Base-by-base conservation (phyloP, 1,140 invertebrate species). In the Eriocheir sinensis region DNA sequence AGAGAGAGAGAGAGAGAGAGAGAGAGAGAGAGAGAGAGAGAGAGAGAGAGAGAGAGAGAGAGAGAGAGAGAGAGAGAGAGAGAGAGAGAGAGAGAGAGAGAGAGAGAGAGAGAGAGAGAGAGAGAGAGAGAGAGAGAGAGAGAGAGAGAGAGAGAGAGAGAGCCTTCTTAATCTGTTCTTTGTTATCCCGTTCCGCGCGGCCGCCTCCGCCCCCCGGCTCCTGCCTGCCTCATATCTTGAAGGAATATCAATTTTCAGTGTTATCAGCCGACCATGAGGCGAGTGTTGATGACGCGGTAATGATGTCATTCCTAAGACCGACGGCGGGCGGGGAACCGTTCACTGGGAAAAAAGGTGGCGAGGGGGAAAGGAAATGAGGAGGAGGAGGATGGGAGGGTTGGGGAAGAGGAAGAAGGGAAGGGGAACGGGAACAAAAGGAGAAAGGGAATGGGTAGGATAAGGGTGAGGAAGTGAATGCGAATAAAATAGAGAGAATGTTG, bases 11-110 rank as follows among this genome's bases (percentile, higher is more conserved):
- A 48, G 41, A 48, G 88, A 48, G 41, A 48, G 44, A 48, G 38
- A 40, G 38, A 40, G 8, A 40, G 32, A 40, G 85, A 17, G 38
- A 12, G 38, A 38, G 12, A 88, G 38, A 12, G 34, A 48, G 60
- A 72, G 60, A 72, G 60, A 72, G 60, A 72, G 60, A 72, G 60
- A 72, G 60, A 72, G 60, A 72, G 60, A 72, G 60, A 72, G 60
- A 72, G 60, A 72, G 60, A 72, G 60, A 72, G 60, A 72, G 60
- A 72, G 60, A 72, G 60, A 72, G 53, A 72, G 53, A 72, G 53
- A 72, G 53, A 72, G 53, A 72, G 53, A 72, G 53, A 72, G 53
- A 72, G 53, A 72, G 53, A 72, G 53, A 72, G 53, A 72, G 53
- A 72, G 53, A 72, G 53, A 72, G 53, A 72, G 53, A 72, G 53